phyloP scores from a whole-genome alignment of 2,797 vertebrate species.

The Picus viridis region DNA sequence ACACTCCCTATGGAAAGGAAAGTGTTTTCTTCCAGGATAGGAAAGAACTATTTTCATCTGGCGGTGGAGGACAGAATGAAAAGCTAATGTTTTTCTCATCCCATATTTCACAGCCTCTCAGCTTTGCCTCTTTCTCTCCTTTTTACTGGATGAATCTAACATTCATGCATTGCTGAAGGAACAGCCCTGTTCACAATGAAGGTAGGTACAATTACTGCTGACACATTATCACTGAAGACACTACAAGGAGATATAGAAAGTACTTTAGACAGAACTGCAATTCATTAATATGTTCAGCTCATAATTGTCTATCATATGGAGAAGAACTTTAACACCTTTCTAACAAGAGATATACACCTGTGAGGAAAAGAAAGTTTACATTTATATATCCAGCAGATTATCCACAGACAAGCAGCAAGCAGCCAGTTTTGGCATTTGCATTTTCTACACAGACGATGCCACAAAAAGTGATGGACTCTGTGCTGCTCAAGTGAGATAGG shows the following conservation, averaged over 20 bases:
- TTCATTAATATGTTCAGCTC: neutral
- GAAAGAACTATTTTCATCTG: neutral
- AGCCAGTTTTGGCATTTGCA: neutral
- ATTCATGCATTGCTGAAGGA: neutral
- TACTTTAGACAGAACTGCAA: neutral
- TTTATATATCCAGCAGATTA: neutral
- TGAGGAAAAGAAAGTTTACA: neutral
- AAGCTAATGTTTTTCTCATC: neutral
- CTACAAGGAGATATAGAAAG: neutral
- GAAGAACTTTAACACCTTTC: neutral
- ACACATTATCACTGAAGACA: neutral
- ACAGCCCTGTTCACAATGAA: neutral
- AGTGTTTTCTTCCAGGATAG: neutral
- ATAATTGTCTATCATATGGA: neutral
- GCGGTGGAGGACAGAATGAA: neutral
- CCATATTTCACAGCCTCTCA: neutral
- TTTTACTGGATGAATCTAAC: neutral
- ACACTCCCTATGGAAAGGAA: neutral
- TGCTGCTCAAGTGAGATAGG: neutral
- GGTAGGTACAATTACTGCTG: neutral
- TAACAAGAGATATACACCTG: neutral
- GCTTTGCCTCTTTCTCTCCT: neutral
- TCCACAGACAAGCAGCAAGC: neutral
- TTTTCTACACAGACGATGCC: neutral
- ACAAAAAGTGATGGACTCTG: neutral